Percentiles rank a stretch among this genome's conserved stretches.
Conservation (phyloP, 2,888 invertebrate species). For the Platycheirus rosarum region DNA sequence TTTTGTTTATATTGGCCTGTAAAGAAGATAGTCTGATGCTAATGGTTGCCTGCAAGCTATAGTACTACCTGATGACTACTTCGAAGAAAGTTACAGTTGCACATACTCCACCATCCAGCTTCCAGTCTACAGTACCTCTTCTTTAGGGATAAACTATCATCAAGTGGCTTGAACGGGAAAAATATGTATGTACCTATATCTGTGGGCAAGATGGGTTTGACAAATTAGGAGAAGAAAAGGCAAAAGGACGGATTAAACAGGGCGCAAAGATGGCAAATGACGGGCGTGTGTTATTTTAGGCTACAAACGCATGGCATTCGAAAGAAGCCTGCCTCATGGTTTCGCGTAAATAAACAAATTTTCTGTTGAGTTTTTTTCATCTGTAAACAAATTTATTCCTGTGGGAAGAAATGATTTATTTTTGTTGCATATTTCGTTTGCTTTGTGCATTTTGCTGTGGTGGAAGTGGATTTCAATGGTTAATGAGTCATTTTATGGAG, state of each 20-base stretch:
- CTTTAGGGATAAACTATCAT: slow-evolving; percentile 35
- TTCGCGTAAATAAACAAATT: slow-evolving; percentile 66
- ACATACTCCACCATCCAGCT: neutral
- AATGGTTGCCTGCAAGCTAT: slow-evolving; percentile 58
- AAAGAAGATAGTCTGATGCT: slow-evolving; percentile 57
- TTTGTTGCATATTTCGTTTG: slow-evolving; percentile 66
- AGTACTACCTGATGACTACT: slow-evolving; percentile 2
- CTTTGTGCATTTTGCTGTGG: slow-evolving; percentile 22
- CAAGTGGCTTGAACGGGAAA: slow-evolving; percentile 71
- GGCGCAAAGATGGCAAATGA: slow-evolving; percentile 32
- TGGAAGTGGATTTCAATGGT: slow-evolving; percentile 55
- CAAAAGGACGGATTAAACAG: slow-evolving; percentile 56
- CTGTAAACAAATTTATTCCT: slow-evolving; percentile 54
- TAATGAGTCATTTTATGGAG: slow-evolving; percentile 66
- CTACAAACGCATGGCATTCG: slow-evolving; percentile 31
- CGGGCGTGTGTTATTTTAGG: slow-evolving; percentile 70
- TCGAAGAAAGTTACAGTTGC: slow-evolving; percentile 42
- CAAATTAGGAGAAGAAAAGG: slow-evolving; percentile 72
- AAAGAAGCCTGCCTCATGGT: slow-evolving; percentile 58
- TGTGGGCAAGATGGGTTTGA: slow-evolving; percentile 39
- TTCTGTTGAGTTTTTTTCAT: slow-evolving; percentile 39
- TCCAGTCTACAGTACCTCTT: neutral
- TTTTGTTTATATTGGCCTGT: slow-evolving; percentile 67
- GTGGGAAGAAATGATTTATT: slow-evolving; percentile 62
- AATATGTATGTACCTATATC: slow-evolving; percentile 54